These are phyloP conservation scores for Promerops cafer DNA, from an alignment of 2,113 vertebrate species.

Conservation along the genomic window DNA sequence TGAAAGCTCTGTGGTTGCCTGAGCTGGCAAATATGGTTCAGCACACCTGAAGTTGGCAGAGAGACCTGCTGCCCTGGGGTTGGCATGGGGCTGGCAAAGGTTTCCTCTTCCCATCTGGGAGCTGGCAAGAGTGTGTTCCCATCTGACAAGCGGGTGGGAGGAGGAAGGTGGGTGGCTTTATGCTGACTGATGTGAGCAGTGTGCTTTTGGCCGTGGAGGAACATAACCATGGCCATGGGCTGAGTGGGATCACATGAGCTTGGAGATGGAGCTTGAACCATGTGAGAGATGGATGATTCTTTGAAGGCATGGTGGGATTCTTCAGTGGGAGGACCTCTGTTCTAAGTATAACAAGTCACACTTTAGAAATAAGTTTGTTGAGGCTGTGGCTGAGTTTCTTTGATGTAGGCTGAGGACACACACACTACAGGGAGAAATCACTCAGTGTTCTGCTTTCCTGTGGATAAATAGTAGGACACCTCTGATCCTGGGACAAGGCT, in stretches of 20 bases:
- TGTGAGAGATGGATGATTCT: neutral
- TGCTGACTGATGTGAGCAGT: neutral
- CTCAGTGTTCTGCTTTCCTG: neutral
- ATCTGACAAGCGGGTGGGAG: accelerated
- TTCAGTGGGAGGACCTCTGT: neutral
- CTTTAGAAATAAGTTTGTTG: neutral
- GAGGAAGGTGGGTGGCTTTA: neutral
- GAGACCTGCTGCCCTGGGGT: neutral
- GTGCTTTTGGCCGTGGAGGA: neutral
- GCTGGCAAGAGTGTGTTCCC: neutral
- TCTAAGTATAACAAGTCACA: neutral
- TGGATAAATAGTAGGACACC: neutral
- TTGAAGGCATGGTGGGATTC: neutral
- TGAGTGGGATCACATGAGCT: neutral
- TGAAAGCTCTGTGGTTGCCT: neutral
- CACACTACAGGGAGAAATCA: neutral
- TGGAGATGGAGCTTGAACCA: neutral
- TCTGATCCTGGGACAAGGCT: neutral
- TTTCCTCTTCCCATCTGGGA: neutral
- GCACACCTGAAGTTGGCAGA: neutral
- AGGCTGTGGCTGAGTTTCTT: neutral
- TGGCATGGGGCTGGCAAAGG: neutral
- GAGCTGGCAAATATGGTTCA: neutral
- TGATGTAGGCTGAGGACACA: neutral
- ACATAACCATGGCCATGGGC: accelerated